Evolutionary conservation across 2,113 vertebrate species (phyloP), one percentile per base, ranked within the genome.

Genomic region (Tringa solitaria): DNA sequence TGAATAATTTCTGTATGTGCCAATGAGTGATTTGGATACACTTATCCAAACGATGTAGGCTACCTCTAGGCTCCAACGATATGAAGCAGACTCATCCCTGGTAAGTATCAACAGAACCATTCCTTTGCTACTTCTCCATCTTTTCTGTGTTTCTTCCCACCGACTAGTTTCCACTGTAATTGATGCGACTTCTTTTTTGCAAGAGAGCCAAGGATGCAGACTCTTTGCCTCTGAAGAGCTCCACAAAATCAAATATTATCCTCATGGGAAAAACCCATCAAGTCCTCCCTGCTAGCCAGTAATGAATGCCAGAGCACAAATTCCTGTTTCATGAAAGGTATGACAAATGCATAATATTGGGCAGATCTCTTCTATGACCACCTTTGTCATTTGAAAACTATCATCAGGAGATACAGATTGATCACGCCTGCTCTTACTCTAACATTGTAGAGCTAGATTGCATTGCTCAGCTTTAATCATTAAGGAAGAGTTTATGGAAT

Each of bases 171-270:
- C 86, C n/a, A 24, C 27, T 57, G 12, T 46, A 72, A 54, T 37
- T 61, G 14, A 24, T 28, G 35, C 8, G 43, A 14, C 16, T 46
- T 6, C 0, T 2, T 41, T 70, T 39, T 48, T 12, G 0, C 19
- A 28, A 24, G 45, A 56, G 5, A 79, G 7, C 3, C 18, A 35
- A 30, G 17, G 21, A 80, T 65, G 32, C 8, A 53, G 39, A 61
- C 16, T 27, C 8, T 48, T 73, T 74, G 12, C 14, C 6, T 59
- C 46, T 84, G 64, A 81, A 70, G 27, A 78, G 20, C 41, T 84
- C 10, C 32, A 67, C 32, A 74, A 48, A 90, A 73, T 51, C 20
- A 41, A 63, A 6, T n/a, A 57, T 70, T 74, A 57, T 1, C 15
- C 19, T 89, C 12, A 19, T 0, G 2, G n/a, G 27, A 32, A 78